phyloP scores from a whole-genome alignment of 2,113 vertebrate species.

The rat (Rattus norvegicus) region GRCr8 NC_086022.1:158276501-158277000 shows the following conservation, averaged over 20 bases:
- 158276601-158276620: neutral
- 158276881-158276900: too few species aligned
- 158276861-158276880: too few species aligned
- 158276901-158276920: too few species aligned
- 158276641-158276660: neutral
- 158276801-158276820: neutral
- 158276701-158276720: neutral
- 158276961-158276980: neutral
- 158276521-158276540: neutral
- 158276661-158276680: neutral
- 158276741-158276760: neutral
- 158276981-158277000: too few species aligned
- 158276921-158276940: neutral
- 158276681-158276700: neutral
- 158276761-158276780: neutral
- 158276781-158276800: neutral
- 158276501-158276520: neutral
- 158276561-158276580: neutral
- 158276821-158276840: neutral
- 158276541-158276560: too few species aligned
- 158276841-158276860: neutral
- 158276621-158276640: neutral
- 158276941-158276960: neutral
- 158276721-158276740: conserved; percentile 14
- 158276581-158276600: neutral